Conservation (phyloP, 35 echinoderm and acorn worm species). For the Eucidaris tribuloides region DNA sequence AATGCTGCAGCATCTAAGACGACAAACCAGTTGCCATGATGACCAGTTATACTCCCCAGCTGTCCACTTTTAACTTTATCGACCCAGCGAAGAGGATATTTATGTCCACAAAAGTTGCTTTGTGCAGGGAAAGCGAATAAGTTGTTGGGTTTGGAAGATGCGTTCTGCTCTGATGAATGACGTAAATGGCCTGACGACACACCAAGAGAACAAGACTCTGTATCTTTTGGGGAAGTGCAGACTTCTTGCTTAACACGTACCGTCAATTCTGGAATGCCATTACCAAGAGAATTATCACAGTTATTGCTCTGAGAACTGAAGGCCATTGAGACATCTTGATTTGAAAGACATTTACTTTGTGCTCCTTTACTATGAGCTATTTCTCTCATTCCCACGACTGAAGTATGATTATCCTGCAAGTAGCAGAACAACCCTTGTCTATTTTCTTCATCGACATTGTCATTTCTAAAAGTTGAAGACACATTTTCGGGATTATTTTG, state of each 20-base stretch:
- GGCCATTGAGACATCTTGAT: neutral
- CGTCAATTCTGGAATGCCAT: too few relatives aligned
- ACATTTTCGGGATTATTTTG: neutral
- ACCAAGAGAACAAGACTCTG: too few relatives aligned
- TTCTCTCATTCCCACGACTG: constrained; percentile 92
- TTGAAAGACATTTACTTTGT: constrained; percentile 21
- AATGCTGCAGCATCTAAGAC: constrained; percentile 80
- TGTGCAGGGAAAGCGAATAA: constrained; percentile 85
- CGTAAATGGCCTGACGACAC: too few relatives aligned
- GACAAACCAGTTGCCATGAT: constrained; percentile 74
- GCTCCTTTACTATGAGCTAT: constrained; percentile 58
- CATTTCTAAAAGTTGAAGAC: neutral
- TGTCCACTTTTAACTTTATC: constrained; percentile 31
- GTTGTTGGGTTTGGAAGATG: too few relatives aligned
- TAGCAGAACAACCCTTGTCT: constrained; percentile 51
- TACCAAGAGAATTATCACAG: neutral
- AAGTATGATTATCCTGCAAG: constrained; percentile 85
- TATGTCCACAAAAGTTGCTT: constrained; percentile 84
- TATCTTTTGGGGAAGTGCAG: too few relatives aligned
- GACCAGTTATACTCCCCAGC: neutral
- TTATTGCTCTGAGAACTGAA: neutral
- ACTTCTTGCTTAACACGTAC: too few relatives aligned
- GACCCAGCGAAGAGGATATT: constrained; percentile 52
- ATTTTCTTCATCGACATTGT: too few relatives aligned
- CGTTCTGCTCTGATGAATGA: too few relatives aligned